These are phyloP conservation scores for Ormyrus thymus DNA, from an alignment of 2,888 invertebrate genomes.

Conservation along the genomic window DNA sequence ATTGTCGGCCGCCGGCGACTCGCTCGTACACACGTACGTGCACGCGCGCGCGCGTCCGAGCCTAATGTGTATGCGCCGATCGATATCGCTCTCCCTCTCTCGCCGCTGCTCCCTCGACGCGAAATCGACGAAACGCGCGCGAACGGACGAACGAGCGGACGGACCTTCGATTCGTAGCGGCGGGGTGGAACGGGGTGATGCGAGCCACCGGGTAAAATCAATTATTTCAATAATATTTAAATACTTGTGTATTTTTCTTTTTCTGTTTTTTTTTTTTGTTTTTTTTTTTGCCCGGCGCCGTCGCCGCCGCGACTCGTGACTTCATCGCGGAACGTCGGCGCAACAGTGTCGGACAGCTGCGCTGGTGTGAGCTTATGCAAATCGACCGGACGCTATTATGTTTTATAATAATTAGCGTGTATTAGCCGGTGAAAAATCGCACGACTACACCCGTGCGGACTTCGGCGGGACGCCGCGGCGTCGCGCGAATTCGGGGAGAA, in stretches of 20 bases:
- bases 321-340: no score
- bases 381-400: no score
- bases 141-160: constrained; percentile 13
- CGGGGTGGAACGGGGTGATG: no score
- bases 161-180: constrained; percentile 1
- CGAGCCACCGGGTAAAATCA: background rate
- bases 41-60: background rate
- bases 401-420: no score
- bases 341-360: no score
- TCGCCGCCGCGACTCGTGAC: no score
- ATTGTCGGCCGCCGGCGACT: constrained; percentile 21
- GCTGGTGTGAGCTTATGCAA: no score
- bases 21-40: background rate
- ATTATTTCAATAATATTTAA: background rate
- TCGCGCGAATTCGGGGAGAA: no score
- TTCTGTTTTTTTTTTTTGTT: background rate
- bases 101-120: background rate
- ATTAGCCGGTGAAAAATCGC: no score
- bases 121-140: constrained; percentile 38
- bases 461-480: no score
- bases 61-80: constrained; percentile 10
- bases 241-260: background rate
- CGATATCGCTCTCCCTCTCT: constrained; percentile 39
- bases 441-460: no score
- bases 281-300: no score